Base-by-base conservation (phyloP, 2,888 invertebrate species). In the Siphonodentalium dalli region DNA sequence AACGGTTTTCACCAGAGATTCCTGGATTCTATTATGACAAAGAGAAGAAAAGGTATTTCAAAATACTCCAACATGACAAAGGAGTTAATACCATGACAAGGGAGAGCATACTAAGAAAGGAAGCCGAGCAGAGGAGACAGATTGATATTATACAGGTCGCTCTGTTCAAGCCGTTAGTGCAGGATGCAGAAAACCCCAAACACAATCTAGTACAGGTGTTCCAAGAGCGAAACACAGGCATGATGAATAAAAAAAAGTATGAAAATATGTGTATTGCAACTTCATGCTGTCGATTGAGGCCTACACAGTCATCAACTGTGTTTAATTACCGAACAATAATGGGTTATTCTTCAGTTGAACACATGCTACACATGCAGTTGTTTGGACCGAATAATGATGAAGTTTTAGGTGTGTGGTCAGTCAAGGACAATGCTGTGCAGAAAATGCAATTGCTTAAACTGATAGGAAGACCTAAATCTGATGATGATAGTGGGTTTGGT, bases 1-100 rank as follows among this genome's bases (percentile, higher is more conserved):
- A 47, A 50, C 41, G 20, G 31, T 24, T 26, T 21, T 34, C 26
- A 50, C 35, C 48, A 74, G 65, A 75, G 37, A 70, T 78, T 27
- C 78, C 78, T 44, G 78, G 78, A 18, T 77, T 74, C 60, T 74
- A 75, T 52, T 78, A 73, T 66, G 78, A 78, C 46, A 52, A 48
- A 26, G 71, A 70, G 47, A 72, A 74, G 62, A 77, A 74, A 46
- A 62, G 67, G 33, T 77, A 77, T 51, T 78, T 75, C 59, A 70
- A 70, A 40, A 75, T 78, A 44, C 65, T 73, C 18, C 70, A 75
- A n/a, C 63, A 66, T 33, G 70, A 70, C 21, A 55, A 53, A n/a
- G 45, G 55, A 11, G 55, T 58, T 31, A 61, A 55, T 44, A 60
- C 63, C 33, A 54, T 76, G 6, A 77, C 78, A 26, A 66, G 48